Evolutionary conservation across 2,113 vertebrate species (phyloP), one percentile per base, ranked within the genome.

Genomic region (Pardalotus punctatus): DNA sequence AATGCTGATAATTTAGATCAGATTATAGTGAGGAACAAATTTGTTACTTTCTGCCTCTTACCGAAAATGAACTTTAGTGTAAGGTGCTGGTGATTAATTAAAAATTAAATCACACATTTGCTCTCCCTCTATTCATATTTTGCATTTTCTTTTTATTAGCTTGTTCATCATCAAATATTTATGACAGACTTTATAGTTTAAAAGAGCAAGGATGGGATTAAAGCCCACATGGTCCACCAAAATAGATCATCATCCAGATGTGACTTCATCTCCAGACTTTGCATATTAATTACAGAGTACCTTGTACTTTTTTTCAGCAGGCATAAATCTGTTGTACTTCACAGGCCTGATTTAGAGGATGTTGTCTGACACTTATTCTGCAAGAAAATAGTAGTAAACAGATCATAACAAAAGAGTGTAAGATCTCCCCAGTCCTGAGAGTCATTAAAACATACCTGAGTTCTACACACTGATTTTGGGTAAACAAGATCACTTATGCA

Each of bases 101-200:
- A 97, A 97, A 98, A 95, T 96, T 97, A 88, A 93, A 95, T 92
- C 94, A 97, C 40, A 45, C 43, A 15, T 88, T 92, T 94, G 50
- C 81, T 97, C 65, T 92, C 36, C 89, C 15, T 97, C 87, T 89
- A 70, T 96, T 97, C 82, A 94, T 97, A 92, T 94, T 92, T 86
- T 67, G 53, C 79, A 70, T 97, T 98, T 97, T 94, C 91, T 96
- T 97, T 97, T 97, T 97, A 96, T 96, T 89, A 94, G 94, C 87
- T 97, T 97, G 94, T 96, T 98, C 94, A 90, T 97, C 45, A 56
- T 98, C 88, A 97, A 96, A 96, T 97, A 98, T 97, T 98, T 97
- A 97, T 96, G 80, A 94, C 93, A 89, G 88, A 76, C 82, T 97
- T 95, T 92, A 91, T 96, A 96, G 94, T 96, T 97, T 96, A 94